Base-by-base conservation (phyloP, 1,140 invertebrate species). In the Zeugodacus cucurbitae region DNA sequence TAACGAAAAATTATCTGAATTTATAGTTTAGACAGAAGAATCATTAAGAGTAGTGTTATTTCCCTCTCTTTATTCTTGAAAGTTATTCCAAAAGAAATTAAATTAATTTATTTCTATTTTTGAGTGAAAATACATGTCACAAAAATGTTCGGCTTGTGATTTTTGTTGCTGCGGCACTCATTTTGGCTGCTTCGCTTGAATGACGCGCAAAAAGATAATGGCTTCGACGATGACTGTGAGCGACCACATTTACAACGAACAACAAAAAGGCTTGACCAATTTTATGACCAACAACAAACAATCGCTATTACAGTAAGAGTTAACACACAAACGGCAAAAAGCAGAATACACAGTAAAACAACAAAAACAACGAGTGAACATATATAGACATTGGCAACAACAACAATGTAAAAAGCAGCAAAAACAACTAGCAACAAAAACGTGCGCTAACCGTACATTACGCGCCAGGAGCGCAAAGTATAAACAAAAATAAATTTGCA, bases 191-290 rank as follows among this genome's bases (percentile, higher is more conserved):
- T 26, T 29, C 34, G 64, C 64, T 48, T 48, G 74, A 26, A 48
- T 82, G 44, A 17, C 41, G 41, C 74, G 8, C 74, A 82, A 82
- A 82, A 44, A n/a, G 20, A 26, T 82, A 82, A 82, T 44, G 74
- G 74, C 26, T n/a, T n/a, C 41, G 41, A 14, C 74, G 74, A 41
- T 48, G 74, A 34, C 59, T 6, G 59, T 11, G 59, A 74, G 14
- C 32, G 20, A 74, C 37, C 74, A 48, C 74, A 48, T 48, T 82
- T 48, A 14, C 22, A 14, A 41, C 41, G 41, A 82, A 82, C 74
- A 82, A 82, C 74, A 54, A 54, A 82, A 82, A 82, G 74, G 74
- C 74, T 82, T 82, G 74, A 41, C 74, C 74, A 82, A 14, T 82
- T 82, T 82, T 82, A 82, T 82, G 37, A 29, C 41, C 74, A 54